Percentiles rank a stretch among this genome's conserved stretches.
phyloP scores from a whole-genome alignment of 2,888 invertebrate species.

The Melanostoma mellinum region DNA sequence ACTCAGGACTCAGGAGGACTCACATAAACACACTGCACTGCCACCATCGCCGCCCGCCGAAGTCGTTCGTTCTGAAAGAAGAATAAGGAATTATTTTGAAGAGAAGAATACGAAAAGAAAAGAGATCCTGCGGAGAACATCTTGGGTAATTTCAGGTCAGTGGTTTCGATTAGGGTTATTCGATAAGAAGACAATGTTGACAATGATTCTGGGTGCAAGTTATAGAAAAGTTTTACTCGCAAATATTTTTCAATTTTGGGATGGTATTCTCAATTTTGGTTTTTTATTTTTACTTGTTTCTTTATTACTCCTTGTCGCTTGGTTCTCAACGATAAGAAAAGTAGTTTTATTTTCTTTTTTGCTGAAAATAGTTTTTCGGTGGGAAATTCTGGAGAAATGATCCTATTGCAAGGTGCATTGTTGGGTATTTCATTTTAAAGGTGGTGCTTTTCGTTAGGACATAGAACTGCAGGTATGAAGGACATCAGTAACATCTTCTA shows the following conservation, averaged over 20 bases:
- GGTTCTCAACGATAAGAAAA: conserved; percentile 13
- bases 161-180: conserved; percentile 68
- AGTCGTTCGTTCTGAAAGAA: background rate
- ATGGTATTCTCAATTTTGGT: conserved; percentile 13
- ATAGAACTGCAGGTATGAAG: no score
- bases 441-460: no score
- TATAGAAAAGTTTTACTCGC: conserved; percentile 49
- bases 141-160: conserved; percentile 66
- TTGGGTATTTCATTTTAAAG: conserved; percentile 30
- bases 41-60: background rate
- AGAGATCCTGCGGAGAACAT: conserved; percentile 37
- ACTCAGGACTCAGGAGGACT: background rate
- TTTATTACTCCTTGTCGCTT: conserved; percentile 16
- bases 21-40: background rate
- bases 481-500: no score
- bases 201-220: conserved; percentile 56
- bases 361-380: conserved; percentile 46
- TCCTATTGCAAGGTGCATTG: conserved; percentile 54
- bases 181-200: conserved; percentile 67
- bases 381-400: conserved; percentile 51
- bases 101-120: background rate
- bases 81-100: background rate
- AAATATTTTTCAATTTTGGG: conserved; percentile 31
- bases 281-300: no score
- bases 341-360: conserved; percentile 5